Base-by-base conservation (phyloP, 2,888 invertebrate genomes). In the Punctoribates punctum region DNA sequence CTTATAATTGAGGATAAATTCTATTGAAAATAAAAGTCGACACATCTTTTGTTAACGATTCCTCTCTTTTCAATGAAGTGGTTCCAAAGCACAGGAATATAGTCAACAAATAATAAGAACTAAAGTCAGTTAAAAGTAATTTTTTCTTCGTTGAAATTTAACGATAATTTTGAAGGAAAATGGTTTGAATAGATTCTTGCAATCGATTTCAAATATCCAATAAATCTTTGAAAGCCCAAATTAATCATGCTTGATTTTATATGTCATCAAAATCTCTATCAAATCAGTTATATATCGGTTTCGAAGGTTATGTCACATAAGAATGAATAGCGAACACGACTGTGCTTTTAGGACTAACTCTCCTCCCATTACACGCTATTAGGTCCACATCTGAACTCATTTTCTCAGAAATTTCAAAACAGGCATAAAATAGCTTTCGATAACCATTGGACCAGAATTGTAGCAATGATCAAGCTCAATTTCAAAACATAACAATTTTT, bases 401-500 rank as follows among this genome's bases (percentile, higher is more conserved):
- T 42, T 42, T 42, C 42, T 42, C 11, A 11, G 42, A 42, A 42
- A 42, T 13, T 42, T 42, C 42, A 42, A 42, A 42, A 42, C 1
- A 13, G 42, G 13, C 1, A 42, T 42, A 42, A 42, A 42, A 42
- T 42, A 42, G 42, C 42, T 42, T 11, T 42, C 42, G 13, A 13
- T 42, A 13, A 42, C 11, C 13, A 42, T 1, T 42, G 11, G 42
- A 60, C 51, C 23, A 42, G 34, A 42, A 67, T 34, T 73, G 15
- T 1, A 73, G 20, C 34, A 23, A 74, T 15, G 60, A 2, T 13
- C 29, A 62, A 27, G n/a, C 23, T 73, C 9, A 20, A 34, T 11
- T 42, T 48, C 57, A n/a, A 62, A 67, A 73, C n/a, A 48, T 6
- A 73, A 73, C 29, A n/a, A n/a, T n/a, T n/a, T n/a, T n/a, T n/a